Conservation (phyloP, 2,888 invertebrate genomes). For the Campaea margaritaria region DNA sequence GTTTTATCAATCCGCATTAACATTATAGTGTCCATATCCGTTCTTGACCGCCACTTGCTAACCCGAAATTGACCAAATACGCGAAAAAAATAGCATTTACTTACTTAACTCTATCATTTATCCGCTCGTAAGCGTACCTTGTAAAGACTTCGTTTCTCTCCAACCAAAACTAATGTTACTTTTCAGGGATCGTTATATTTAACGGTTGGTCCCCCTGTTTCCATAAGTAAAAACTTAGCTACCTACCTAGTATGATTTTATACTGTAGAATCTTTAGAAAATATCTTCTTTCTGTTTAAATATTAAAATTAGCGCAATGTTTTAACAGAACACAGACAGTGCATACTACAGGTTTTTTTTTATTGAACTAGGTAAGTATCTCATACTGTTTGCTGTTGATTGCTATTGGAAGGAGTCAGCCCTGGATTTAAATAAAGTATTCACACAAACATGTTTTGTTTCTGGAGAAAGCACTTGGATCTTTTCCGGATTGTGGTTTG, state of each 20-base stretch:
- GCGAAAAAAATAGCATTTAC: conserved; percentile 13
- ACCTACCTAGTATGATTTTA: neutral
- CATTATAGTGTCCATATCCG: neutral
- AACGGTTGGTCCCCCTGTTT: conserved; percentile 8
- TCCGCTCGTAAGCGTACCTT: conserved; percentile 9
- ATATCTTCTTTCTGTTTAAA: no score
- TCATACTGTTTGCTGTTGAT: no score
- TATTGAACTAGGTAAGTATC: no score
- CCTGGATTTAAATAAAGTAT: conserved; percentile 29
- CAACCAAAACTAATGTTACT: conserved; percentile 18
- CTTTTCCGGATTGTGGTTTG: conserved; percentile 18
- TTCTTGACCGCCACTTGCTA: no score
- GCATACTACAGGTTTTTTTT: no score
- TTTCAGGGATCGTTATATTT: conserved; percentile 24
- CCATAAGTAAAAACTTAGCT: neutral
- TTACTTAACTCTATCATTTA: conserved; percentile 24
- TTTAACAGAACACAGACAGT: no score
- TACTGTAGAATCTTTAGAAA: no score
- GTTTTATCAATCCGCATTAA: neutral
- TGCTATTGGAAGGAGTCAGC: neutral
- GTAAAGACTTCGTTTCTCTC: conserved; percentile 10
- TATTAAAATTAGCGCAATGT: no score
- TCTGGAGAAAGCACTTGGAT: conserved; percentile 14
- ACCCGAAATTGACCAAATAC: neutral
- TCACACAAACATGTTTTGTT: conserved; percentile 31